These are phyloP conservation scores for Coelopa pilipes DNA, from an alignment of 2,888 invertebrate species.

Conservation along the genomic window DNA sequence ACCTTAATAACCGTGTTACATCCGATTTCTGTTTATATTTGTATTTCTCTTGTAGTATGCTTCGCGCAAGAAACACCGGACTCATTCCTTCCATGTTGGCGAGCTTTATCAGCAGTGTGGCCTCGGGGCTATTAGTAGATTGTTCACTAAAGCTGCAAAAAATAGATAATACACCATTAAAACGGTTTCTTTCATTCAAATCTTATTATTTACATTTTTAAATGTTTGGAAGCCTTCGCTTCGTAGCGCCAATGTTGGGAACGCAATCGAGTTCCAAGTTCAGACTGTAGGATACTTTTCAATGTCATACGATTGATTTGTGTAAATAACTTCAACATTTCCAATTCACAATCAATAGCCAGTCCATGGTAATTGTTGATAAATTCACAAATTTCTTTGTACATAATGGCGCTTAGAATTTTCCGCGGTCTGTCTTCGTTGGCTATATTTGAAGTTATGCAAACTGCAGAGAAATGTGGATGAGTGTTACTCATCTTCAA, in stretches of 20 bases:
- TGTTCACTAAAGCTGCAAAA: constrained; percentile 52
- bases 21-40: constrained; percentile 52
- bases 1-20: constrained; percentile 57
- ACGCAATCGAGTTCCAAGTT: constrained; percentile 75
- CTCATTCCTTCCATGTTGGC: constrained; percentile 53
- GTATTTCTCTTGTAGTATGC: constrained; percentile 60
- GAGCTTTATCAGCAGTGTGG: constrained; percentile 55
- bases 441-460: background rate
- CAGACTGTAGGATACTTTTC: constrained; percentile 76
- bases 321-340: constrained; percentile 69
- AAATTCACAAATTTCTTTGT: constrained; percentile 60
- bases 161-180: no score
- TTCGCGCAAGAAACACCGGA: constrained; percentile 59
- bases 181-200: no score
- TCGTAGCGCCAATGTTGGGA: constrained; percentile 72
- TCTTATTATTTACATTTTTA: constrained; percentile 49
- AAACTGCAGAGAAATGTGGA: no score
- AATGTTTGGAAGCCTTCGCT: constrained; percentile 70
- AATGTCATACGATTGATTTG: constrained; percentile 72
- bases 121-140: constrained; percentile 43
- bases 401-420: constrained; percentile 52
- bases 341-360: constrained; percentile 72
- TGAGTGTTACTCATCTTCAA: no score
- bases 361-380: constrained; percentile 71
- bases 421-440: constrained; percentile 42